Percentiles rank a stretch among this genome's conserved stretches.
phyloP scores from a whole-genome alignment of 1,140 invertebrate species.

The Brevipalpus yothersi region DNA sequence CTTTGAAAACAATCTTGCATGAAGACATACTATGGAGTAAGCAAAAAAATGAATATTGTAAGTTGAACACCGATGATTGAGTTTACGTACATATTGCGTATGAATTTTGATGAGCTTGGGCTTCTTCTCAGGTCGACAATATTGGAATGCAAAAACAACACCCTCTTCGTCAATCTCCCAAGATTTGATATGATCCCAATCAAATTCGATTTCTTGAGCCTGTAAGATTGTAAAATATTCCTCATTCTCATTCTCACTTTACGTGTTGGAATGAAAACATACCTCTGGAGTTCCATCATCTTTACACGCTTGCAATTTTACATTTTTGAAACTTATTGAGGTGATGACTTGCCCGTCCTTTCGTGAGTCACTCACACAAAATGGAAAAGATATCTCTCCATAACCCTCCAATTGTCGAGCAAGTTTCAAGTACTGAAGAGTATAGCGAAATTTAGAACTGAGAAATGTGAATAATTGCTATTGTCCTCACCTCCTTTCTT shows the following conservation, averaged over 20 bases:
- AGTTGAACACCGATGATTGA: slow-evolving; percentile 1
- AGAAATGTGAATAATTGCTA: neutral
- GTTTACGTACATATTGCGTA: slow-evolving; percentile 58
- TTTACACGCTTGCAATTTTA: slow-evolving; percentile 64
- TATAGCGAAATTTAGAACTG: neutral
- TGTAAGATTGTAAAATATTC: slow-evolving; percentile 15
- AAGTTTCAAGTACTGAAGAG: slow-evolving; percentile 46
- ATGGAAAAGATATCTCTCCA: slow-evolving; percentile 73
- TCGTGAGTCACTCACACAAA: slow-evolving; percentile 75
- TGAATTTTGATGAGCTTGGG: slow-evolving; percentile 65
- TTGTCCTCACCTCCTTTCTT: slow-evolving; percentile 38
- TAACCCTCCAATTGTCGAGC: slow-evolving; percentile 66
- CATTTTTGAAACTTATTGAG: slow-evolving; percentile 38
- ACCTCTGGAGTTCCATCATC: slow-evolving; percentile 60
- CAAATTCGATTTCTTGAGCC: slow-evolving; percentile 53
- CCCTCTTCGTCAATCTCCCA: slow-evolving; percentile 75
- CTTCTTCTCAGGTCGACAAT: slow-evolving; percentile 50
- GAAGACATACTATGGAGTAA: slow-evolving; percentile 54
- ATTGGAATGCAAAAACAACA: slow-evolving; percentile 67
- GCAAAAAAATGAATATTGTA: slow-evolving; percentile 8
- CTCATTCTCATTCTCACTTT: neutral
- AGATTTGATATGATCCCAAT: slow-evolving; percentile 49
- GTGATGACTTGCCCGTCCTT: slow-evolving; percentile 75
- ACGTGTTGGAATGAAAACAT: slow-evolving; percentile 8
- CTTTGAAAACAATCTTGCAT: slow-evolving; percentile 79